Base-by-base conservation (phyloP, 2,113 vertebrate species). In the Notarius lentiginosus region DNA sequence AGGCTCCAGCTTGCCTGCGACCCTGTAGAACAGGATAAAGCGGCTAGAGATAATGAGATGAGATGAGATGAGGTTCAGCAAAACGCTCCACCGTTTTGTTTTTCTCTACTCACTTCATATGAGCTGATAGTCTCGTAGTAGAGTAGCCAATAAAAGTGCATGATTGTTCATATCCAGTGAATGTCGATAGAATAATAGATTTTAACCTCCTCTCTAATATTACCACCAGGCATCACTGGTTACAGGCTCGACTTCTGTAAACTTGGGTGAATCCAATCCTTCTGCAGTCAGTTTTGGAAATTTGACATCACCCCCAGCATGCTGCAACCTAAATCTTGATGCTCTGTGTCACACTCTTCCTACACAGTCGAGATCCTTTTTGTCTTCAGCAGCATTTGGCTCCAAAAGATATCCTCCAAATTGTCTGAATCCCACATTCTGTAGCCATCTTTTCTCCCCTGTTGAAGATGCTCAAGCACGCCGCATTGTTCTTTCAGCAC, bases 401-500 rank as follows among this genome's bases (percentile, higher is more conserved):
- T 87, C 86, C 66, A 20, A 68, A 80, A 88, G 88, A 89, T 73
- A 85, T 87, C 83, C 72, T 66, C 82, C 30, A 58, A 70, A 79
- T 56, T 72, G 77, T 85, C 81, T 81, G 68, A n/a, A 81, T 73
- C 20, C 15, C 76, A 60, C 58, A 84, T 76, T 73, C 55, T 65
- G 55, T 41, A 86, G 70, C 55, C 60, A 70, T 41, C 58, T 68
- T 55, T 56, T 61, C 68, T 58, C 18, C 61, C 81, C 58, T 34
- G 22, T 79, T 86, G 75, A 87, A 89, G 83, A 80, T 85, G 77
- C 82, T 86, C 58, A 53, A 86, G 49, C 75, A 68, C 51, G 9
- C 60, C 15, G 51, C 61, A 30, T 82, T 85, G 51, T 85, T 89
- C 75, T 87, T 86, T 88, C 76, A 58, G 81, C 47, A 17, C 70